phyloP scores from a whole-genome alignment of 2,888 invertebrate species.

The Eilema sororculum region DNA sequence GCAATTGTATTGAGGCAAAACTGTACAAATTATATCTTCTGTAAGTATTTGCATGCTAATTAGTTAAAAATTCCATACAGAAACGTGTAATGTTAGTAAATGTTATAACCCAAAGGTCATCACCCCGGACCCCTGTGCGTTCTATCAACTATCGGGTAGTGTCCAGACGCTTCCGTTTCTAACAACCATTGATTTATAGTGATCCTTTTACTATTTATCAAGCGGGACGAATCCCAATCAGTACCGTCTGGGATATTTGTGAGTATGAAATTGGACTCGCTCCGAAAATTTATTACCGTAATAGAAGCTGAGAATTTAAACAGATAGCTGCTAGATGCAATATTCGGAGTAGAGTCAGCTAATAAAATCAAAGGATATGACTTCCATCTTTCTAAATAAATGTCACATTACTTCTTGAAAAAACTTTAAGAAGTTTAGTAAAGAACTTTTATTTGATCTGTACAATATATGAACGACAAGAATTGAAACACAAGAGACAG shows the following conservation, averaged over 20 bases:
- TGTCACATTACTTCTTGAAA: neutral
- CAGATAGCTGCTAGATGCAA: neutral
- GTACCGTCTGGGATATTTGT: slow-evolving; percentile 59
- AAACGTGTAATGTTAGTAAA: neutral
- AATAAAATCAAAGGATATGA: neutral
- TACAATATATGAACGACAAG: too few relatives aligned
- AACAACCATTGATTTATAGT: slow-evolving; percentile 70
- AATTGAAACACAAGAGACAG: too few relatives aligned
- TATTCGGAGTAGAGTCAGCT: neutral
- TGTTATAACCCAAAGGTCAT: slow-evolving; percentile 36
- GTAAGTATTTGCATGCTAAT: neutral
- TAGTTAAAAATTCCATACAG: neutral
- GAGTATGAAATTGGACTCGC: slow-evolving; percentile 56
- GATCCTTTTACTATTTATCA: slow-evolving; percentile 64
- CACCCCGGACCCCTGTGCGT: slow-evolving; percentile 40
- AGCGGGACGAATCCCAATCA: slow-evolving; percentile 72
- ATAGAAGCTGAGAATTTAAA: slow-evolving; percentile 10
- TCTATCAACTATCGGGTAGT: slow-evolving; percentile 50
- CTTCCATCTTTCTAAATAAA: neutral
- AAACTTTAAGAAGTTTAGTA: too few relatives aligned
- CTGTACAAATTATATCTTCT: neutral
- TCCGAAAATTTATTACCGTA: slow-evolving; percentile 41
- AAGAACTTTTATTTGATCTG: too few relatives aligned
- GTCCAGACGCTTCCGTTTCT: slow-evolving; percentile 61
- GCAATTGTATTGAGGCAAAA: too few relatives aligned